Base-by-base conservation (phyloP, 1,140 invertebrate species). In the Temnothorax curvispinosus region DNA sequence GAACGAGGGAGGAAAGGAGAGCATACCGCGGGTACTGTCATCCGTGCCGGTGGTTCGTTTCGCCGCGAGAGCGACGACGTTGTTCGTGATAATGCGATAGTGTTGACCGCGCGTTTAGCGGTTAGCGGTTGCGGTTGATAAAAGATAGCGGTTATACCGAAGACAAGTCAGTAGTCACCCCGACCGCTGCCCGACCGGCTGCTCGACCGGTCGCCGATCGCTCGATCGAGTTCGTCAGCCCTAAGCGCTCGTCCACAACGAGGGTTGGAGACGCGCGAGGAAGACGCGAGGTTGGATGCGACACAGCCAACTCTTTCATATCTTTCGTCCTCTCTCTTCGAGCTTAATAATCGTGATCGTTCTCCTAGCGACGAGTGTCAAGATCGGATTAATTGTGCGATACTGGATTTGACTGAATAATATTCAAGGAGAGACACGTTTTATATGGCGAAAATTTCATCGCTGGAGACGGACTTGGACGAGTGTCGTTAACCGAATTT, bases 41-140 rank as follows among this genome's bases (percentile, higher is more conserved):
- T n/a, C 50, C 71, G 84, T 88, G 89, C 88, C 80, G 75, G 41
- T 77, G 77, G 60, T 71, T 89, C 84, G 81, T 27, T 71, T 89
- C 84, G 76, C 65, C 91, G 88, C 89, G 91, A 86, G 65, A 78
- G 76, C 90, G 91, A 93, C 91, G 89, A 89, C 88, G 90, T 91
- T 90, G 90, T 92, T 94, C 88, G 92, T 88, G 89, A 92, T 94
- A 92, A 93, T 91, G 94, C 90, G 92, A 93, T 92, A 90, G 94
- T 94, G 94, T 91, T 93, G 93, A 93, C 90, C 85, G 92, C 91
- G 91, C 92, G 93, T 93, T 93, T 90, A 81, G 92, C 91, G 91
- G 91, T 93, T 92, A 94, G 92, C 94, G 91, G 93, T 94, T 95
- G 94, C 94, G 91, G 93, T 94, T 95, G 94, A 95, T 95, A 95